Evolutionary conservation across 2,888 invertebrate species (phyloP), one percentile per base, ranked within the genome.

Genomic region (Luffia ferchaultella): DNA sequence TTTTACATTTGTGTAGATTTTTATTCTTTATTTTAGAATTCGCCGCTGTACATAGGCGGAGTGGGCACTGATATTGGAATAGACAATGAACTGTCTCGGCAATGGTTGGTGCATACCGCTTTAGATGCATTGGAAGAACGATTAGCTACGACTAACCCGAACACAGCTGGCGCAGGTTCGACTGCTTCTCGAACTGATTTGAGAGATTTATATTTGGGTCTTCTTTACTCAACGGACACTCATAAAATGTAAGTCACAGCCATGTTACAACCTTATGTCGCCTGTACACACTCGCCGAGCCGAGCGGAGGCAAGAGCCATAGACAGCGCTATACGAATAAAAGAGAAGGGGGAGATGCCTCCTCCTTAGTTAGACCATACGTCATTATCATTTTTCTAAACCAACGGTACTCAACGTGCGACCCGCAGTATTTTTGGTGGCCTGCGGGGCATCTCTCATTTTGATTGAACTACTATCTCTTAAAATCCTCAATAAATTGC

Each of bases 71-170:
- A 82, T 42, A 72, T 89, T 16, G 92, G 92, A 58, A 89, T 92
- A 55, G 90, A 93, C 53, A 90, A 92, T 62, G 96, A 96, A 66
- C 71, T 97, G 17, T 92, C 94, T 63, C 90, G 96, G 58, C 96
- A 97, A 65, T 97, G 96, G 85, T 92, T 95, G 57, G 96, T 97
- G 5, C 95, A 97, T 66, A 94, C 95, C 0, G 93, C 95, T 0
- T 78, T 96, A 52, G 96, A 96, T 67, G 92, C 96, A 7, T 89
- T 98, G 19, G 97, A 96, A 69, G 96, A 96, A 70, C 91, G 95
- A 67, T 82, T 95, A 3, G 65, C 76, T 0, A 64, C 70, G 9
- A 73, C 72, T 2, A 79, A 73, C 52, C 60, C 68, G 0, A 77
- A 64, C 45, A 70, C 80, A 55, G 76, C 87, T 0, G 83, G 78